These are phyloP conservation scores for Lagocephalus sceleratus DNA, from an alignment of 2,797 vertebrate species.

Conservation along the genomic window DNA sequence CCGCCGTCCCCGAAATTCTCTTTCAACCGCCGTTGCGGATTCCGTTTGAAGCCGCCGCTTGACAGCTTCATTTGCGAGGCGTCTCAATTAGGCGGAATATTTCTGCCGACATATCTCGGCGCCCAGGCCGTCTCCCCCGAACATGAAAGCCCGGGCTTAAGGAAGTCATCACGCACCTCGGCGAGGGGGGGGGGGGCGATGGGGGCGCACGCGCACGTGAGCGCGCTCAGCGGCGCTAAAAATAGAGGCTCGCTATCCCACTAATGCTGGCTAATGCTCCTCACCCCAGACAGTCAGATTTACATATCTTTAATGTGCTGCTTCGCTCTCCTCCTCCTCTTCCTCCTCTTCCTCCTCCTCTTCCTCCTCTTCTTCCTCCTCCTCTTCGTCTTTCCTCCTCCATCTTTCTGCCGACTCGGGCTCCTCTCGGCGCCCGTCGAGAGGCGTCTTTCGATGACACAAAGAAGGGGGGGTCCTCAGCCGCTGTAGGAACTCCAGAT, in stretches of 20 bases:
- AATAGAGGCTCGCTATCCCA: constrained; percentile 70
- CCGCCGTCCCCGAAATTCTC: constrained; percentile 65
- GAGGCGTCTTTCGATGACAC: constrained; percentile 54
- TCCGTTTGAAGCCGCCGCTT: constrained; percentile 65
- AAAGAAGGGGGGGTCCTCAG: constrained; percentile 58
- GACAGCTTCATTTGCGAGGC: constrained; percentile 74
- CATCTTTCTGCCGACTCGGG: constrained; percentile 51
- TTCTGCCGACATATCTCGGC: constrained; percentile 70
- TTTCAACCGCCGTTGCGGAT: constrained; percentile 58
- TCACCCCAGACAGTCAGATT: constrained; percentile 74
- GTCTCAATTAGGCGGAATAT: constrained; percentile 75
- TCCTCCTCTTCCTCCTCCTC: constrained; percentile 16
- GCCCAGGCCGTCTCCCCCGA: constrained; percentile 67
- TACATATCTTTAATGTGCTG: constrained; percentile 76
- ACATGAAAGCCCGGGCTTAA: constrained; percentile 78
- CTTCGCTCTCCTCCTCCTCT: constrained; percentile 26
- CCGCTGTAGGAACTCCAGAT: constrained; percentile 76
- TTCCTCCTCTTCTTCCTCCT: constrained; percentile 39
- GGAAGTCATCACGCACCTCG: constrained; percentile 77
- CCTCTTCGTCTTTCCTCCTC: constrained; percentile 12
- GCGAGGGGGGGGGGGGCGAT: constrained; percentile 44
- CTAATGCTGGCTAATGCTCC: constrained; percentile 71
- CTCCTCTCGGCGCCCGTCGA: constrained; percentile 56
- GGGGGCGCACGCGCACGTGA: constrained; percentile 3
- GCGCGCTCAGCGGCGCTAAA: constrained; percentile 54